Base-by-base conservation (phyloP, 1,140 invertebrate species). In the Dinothrombium tinctorium region DNA sequence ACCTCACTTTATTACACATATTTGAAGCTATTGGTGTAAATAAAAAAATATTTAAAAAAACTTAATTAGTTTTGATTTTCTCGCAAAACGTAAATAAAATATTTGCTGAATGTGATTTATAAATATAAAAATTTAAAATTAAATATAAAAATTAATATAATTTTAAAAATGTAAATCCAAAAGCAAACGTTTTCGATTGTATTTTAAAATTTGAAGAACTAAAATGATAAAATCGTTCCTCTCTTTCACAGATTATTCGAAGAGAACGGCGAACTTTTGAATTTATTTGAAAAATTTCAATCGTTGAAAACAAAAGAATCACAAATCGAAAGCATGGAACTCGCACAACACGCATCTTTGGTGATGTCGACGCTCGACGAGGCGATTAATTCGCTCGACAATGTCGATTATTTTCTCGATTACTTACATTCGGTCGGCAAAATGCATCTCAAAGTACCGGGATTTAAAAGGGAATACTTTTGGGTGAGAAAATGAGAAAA, bases 361-460 rank as follows among this genome's bases (percentile, higher is more conserved):
- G 81, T 89, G 9, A 87, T 89, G 81, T 69, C 68, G 46, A 81
- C 80, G 2, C 59, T 89, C 37, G 61, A 65, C 46, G 61, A 84
- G 53, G 75, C 76, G 25, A 86, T 87, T 57, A 75, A 74, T 52
- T 71, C 72, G 21, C 63, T 86, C 37, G 79, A 84, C 51, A 72
- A 83, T 51, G 65, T 80, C 49, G 78, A 84, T 53, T 67, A 68
- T 44, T 83, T 84, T 59, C 71, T 83, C 53, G 67, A 73, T 45
- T 81, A 73, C 55, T 64, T 89, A 12, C 69, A 76, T 49, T 69
- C 76, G 53, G 71, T 83, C 25, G 82, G 81, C 11, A 73, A 74
- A 31, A 71, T 73, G 9, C 82, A 89, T 58, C 66, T 68, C 32
- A 71, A 70, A 53, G 78, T 86, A 56, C 76, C 75, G 2, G 76